Evolutionary conservation across 2,797 vertebrate species (phyloP).

Genomic region (Decapterus maruadsi): DNA sequence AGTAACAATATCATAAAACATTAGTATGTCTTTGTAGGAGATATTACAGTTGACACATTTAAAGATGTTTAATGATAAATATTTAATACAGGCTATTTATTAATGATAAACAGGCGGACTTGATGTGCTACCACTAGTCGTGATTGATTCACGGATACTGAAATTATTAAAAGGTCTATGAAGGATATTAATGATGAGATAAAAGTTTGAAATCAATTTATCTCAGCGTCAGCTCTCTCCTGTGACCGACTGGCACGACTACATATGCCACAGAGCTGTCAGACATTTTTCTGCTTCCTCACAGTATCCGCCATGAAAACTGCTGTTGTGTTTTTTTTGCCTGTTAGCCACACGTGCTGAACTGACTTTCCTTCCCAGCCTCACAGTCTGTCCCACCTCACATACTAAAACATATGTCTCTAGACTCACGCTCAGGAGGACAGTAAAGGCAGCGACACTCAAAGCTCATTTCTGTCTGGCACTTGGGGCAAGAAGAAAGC

Average conservation of each 20-base stretch:
- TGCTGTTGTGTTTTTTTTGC: not conserved
- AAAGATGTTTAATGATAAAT: no score
- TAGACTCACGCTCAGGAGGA: constrained; percentile 87
- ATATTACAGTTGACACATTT: no score
- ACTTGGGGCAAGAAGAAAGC: constrained; percentile 90
- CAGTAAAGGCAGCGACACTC: constrained; percentile 85
- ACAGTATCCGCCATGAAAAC: not conserved
- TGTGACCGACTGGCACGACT: not conserved
- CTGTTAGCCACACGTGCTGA: not conserved
- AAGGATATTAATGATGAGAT: not conserved
- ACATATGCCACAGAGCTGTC: not conserved
- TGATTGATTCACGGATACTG: no score
- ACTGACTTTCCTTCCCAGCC: not conserved
- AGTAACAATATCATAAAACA: no score
- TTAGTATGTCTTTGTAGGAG: no score
- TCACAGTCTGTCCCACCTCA: constrained; percentile 30
- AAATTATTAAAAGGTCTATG: no score
- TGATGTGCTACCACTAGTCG: no score
- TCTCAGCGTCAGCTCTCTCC: not conserved
- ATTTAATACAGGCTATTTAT: no score
- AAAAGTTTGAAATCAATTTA: not conserved
- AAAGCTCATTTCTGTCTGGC: constrained; percentile 88
- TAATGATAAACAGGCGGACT: no score
- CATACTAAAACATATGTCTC: constrained; percentile 86
- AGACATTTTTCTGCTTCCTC: not conserved